These are phyloP conservation scores for Acleris literana DNA, from an alignment of 2,888 invertebrate genomes.

Conservation along the genomic window DNA sequence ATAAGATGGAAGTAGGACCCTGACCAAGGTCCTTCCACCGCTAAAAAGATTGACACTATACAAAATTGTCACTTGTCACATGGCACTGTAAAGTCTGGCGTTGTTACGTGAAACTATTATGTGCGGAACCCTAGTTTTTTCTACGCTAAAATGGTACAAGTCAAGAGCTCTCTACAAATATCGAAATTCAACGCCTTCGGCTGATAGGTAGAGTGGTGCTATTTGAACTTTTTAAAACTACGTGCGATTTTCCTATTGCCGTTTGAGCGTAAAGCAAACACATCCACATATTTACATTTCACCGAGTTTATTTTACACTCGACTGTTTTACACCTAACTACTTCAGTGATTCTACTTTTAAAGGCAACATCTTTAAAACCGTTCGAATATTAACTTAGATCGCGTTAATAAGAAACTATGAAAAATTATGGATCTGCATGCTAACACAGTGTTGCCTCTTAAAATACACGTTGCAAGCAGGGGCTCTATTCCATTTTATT, in stretches of 20 bases:
- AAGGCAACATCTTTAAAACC: background rate
- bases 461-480: too few relatives aligned
- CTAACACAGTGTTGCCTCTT: too few relatives aligned
- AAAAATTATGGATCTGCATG: too few relatives aligned
- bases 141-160: conserved; percentile 34
- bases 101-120: background rate
- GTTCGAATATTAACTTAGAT: background rate
- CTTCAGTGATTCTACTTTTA: conserved; percentile 5
- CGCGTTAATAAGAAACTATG: too few relatives aligned
- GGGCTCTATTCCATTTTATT: too few relatives aligned
- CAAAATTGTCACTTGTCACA: too few relatives aligned
- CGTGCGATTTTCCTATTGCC: conserved; percentile 13
- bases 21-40: too few relatives aligned
- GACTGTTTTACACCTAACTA: conserved; percentile 1
- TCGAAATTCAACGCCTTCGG: conserved; percentile 40
- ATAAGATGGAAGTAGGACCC: too few relatives aligned
- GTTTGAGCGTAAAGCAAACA: conserved; percentile 14
- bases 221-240: conserved; percentile 36
- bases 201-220: conserved; percentile 19
- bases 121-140: conserved; percentile 7
- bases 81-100: too few relatives aligned
- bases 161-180: conserved; percentile 42
- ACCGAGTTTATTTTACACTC: conserved; percentile 3
- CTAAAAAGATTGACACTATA: too few relatives aligned
- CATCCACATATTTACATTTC: conserved; percentile 1